Evolutionary conservation across 2,888 invertebrate species (phyloP), one percentile per base, ranked within the genome.

Genomic region (Odontomyia ornata): DNA sequence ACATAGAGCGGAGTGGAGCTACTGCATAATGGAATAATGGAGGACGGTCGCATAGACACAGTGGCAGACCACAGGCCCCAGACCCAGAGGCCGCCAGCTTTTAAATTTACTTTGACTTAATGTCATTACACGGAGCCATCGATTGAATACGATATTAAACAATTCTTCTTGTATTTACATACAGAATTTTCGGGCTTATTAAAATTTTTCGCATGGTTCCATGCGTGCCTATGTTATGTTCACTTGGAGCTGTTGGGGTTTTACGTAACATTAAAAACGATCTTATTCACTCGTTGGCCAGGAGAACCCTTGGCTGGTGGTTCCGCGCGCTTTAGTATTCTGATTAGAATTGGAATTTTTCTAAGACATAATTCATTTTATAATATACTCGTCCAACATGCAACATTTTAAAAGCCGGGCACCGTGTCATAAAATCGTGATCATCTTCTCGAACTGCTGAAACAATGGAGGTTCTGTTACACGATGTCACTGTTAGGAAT

Each of bases 141-240:
- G 47, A 64, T 75, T 75, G 75, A 75, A 75, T 75, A 75, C 47
- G 46, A 64, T 43, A 75, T 75, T 64, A 62, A 75, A 64, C 46
- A 15, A 43, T 43, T 64, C 62, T 75, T 75, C 62, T 75, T 57
- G 57, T 56, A 57, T 46, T 46, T 47, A 46, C 62, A 21, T 18
- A 23, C 60, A 62, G 62, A 75, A 62, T 75, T 62, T 60, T 75
- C 18, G 60, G 62, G 7, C 75, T 75, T 21, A 75, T 75, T 75
- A 75, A 75, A 62, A 75, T 75, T 75, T 75, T 75, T 62, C 43
- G 75, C 75, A 75, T 75, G 75, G 47, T 18, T n/a, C 18, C 23
- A 28, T 56, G 30, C 60, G 46, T 36, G 36, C 62, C 28, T 30
- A 62, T 75, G 62, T 36, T 69, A 69, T 43, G 36, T 36, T 36